Evolutionary conservation across 2,113 vertebrate species (phyloP), one percentile per base, ranked within the genome.

Genomic region (Saguinus midas): DNA sequence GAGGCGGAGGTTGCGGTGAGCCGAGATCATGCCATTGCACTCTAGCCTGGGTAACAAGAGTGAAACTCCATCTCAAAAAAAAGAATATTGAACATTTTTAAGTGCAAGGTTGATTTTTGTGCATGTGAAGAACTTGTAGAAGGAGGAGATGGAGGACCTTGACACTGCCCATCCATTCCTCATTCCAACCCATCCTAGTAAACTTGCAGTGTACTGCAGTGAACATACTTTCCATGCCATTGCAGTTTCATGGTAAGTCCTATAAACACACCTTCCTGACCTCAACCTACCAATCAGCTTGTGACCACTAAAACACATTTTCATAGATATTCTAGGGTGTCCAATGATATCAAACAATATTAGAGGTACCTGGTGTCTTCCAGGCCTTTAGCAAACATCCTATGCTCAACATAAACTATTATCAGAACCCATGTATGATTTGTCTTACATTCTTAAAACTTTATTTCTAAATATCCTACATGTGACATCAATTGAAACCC

Each of bases 361-460:
- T 91, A 75, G 25, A 40, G 13, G 29, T 48, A 20, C 5, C 29
- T 13, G 0, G 20, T 48, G 3, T 83, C 68, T 93, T 68, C 78
- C 7, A 57, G 14, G 2, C 17, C 29, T 3, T 43, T 73, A 58
- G 0, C 66, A 50, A 87, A 84, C 61, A 91, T 37, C 27, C 14
- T 35, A 1, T 80, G 21, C 86, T 89, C 37, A 70, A 35, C 0
- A 40, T 91, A 96, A 81, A 84, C 48, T 50, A 73, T 72, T 40
- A 68, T 87, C 68, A 93, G 45, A 89, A 87, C 29, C 27, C 3
- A 61, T 89, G 13, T 70, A 43, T 93, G 70, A 92, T 79, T 52
- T 78, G 85, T 64, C 94, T 83, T 8, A 66, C 17, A 68, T 88
- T 20, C 17, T 92, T 75, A 96, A 90, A 96, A 93, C 58, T 93